phyloP scores from a whole-genome alignment of 2,888 invertebrate genomes.

The Xanthorhoe spadicearia region DNA sequence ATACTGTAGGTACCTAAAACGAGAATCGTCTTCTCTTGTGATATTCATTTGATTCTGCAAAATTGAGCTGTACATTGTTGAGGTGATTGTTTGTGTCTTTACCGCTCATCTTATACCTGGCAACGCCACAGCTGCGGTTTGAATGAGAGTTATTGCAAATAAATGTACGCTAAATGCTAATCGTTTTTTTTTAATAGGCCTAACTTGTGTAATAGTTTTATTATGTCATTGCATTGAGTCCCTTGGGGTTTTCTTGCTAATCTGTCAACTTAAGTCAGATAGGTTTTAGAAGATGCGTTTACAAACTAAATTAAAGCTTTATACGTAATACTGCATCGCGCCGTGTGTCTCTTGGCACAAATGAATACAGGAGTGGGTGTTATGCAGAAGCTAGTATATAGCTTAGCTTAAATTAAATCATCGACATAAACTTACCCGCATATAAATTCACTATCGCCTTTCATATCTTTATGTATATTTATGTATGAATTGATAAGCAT shows the following conservation, averaged over 20 bases:
- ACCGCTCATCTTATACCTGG: too few relatives aligned
- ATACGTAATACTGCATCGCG: not conserved
- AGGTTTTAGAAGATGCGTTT: not conserved
- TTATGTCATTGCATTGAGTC: too few relatives aligned
- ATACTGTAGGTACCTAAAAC: not conserved
- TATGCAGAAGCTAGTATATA: not conserved
- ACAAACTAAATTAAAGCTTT: not conserved
- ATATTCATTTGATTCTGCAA: not conserved
- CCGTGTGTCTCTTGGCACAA: not conserved
- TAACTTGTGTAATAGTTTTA: too few relatives aligned
- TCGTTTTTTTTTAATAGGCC: too few relatives aligned
- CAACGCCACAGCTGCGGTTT: too few relatives aligned
- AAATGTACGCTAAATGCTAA: too few relatives aligned
- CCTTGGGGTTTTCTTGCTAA: not conserved
- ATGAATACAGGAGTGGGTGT: not conserved
- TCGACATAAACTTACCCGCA: slow-evolving; percentile 6
- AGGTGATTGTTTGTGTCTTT: too few relatives aligned
- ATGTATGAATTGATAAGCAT: not conserved
- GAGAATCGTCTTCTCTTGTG: not conserved
- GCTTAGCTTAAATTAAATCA: not conserved
- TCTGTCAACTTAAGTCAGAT: not conserved
- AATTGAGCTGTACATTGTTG: not conserved
- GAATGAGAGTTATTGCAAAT: too few relatives aligned
- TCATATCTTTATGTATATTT: not conserved
- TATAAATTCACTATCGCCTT: not conserved